Conservation (phyloP, 2,797 vertebrate genomes). For the Diceros bicornis region DNA sequence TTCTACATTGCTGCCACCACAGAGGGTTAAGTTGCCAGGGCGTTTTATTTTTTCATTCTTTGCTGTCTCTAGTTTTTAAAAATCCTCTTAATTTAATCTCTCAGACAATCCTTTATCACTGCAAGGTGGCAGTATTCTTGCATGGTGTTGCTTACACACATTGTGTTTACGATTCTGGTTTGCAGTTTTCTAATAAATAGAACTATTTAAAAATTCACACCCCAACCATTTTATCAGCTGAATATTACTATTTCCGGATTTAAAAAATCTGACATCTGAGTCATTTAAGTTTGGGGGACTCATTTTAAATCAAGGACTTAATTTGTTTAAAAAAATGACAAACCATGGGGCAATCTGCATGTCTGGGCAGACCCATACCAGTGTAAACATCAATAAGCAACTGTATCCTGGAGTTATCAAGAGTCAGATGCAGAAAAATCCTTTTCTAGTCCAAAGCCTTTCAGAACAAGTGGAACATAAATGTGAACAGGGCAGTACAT, state of each 20-base stretch:
- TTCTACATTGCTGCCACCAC: neutral
- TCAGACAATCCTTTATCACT: neutral
- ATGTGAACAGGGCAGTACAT: neutral
- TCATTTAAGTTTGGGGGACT: neutral
- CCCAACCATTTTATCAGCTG: neutral
- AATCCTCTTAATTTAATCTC: neutral
- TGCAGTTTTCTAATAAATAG: neutral
- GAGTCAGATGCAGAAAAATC: neutral
- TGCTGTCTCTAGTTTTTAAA: neutral
- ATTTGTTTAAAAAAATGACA: neutral
- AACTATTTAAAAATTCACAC: neutral
- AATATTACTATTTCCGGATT: neutral
- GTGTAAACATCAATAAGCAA: neutral
- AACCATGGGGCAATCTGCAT: neutral
- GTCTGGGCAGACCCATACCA: neutral
- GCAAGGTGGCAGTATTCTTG: neutral
- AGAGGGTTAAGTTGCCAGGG: neutral
- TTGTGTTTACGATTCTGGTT: neutral
- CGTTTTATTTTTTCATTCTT: neutral
- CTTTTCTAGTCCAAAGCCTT: neutral
- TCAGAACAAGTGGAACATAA: neutral
- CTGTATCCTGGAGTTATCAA: neutral
- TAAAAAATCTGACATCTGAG: neutral
- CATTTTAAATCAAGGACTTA: constrained; percentile 5
- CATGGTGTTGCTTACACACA: neutral